phyloP scores from a whole-genome alignment of 2,113 vertebrate species.

The Deroptyus accipitrinus region DNA sequence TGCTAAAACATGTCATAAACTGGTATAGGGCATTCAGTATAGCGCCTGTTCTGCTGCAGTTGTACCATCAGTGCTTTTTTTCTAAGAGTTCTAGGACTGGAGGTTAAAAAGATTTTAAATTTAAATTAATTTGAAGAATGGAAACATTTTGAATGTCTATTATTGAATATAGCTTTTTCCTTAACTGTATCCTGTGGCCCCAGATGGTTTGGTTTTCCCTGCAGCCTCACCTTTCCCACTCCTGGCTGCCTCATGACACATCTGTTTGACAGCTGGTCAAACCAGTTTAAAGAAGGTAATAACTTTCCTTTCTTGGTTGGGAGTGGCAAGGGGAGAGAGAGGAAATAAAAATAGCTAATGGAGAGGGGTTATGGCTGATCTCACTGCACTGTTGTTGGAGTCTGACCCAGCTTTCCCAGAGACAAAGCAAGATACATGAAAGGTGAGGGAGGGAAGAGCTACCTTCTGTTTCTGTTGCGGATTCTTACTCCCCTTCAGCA shows the following conservation, averaged over 20 bases:
- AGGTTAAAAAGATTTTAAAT: background rate
- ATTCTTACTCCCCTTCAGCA: background rate
- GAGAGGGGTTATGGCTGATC: background rate
- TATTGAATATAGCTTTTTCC: background rate
- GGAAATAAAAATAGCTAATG: background rate
- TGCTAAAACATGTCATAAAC: background rate
- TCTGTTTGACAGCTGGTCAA: background rate
- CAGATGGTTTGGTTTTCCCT: background rate
- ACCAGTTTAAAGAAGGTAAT: background rate
- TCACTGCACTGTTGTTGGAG: background rate
- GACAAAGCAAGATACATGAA: background rate
- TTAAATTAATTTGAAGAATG: background rate
- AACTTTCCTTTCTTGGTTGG: background rate
- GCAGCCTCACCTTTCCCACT: background rate
- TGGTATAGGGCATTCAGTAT: background rate
- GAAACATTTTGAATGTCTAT: background rate
- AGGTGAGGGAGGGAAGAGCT: background rate
- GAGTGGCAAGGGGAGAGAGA: background rate
- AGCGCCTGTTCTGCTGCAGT: background rate
- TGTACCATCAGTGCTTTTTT: background rate
- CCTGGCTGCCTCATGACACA: background rate
- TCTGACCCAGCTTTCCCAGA: background rate
- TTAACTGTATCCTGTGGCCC: background rate
- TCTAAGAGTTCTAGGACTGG: background rate
- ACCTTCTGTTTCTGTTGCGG: background rate